Conservation (phyloP, 2,113 vertebrate genomes). For the Calidris pygmaea region DNA sequence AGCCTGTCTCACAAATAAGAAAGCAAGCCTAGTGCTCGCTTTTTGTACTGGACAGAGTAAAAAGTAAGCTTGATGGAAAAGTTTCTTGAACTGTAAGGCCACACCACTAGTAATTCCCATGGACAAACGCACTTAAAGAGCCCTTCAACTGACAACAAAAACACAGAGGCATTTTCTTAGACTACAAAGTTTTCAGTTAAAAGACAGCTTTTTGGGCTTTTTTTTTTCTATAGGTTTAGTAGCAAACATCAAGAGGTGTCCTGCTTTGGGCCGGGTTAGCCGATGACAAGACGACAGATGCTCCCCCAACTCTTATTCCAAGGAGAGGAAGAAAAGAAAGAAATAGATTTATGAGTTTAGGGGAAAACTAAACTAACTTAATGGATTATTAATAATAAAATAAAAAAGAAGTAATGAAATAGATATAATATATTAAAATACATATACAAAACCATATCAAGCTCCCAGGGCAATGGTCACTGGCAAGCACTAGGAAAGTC, state of each 20-base stretch:
- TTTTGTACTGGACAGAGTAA: not conserved
- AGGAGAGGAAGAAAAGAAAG: too few relatives aligned
- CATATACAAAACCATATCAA: too few relatives aligned
- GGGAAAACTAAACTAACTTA: too few relatives aligned
- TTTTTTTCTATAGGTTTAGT: not conserved
- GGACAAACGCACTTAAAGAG: not conserved
- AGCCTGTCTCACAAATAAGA: not conserved
- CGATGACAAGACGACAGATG: too few relatives aligned
- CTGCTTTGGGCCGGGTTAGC: too few relatives aligned
- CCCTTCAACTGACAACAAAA: not conserved
- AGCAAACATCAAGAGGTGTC: not conserved
- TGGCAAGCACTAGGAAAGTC: too few relatives aligned
- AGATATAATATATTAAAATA: too few relatives aligned
- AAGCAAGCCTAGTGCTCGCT: not conserved
- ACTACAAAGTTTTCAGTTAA: not conserved
- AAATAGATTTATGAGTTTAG: too few relatives aligned
- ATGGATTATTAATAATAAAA: too few relatives aligned
- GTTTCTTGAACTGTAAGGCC: not conserved
- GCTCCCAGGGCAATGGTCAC: too few relatives aligned
- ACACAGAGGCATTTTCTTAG: not conserved
- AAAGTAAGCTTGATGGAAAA: not conserved
- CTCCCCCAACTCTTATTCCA: too few relatives aligned
- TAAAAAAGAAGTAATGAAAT: too few relatives aligned
- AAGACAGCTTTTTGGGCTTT: not conserved
- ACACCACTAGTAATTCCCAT: not conserved